Evolutionary conservation across 2,797 vertebrate species (phyloP).

Genomic region (Centropyge bicolor): DNA sequence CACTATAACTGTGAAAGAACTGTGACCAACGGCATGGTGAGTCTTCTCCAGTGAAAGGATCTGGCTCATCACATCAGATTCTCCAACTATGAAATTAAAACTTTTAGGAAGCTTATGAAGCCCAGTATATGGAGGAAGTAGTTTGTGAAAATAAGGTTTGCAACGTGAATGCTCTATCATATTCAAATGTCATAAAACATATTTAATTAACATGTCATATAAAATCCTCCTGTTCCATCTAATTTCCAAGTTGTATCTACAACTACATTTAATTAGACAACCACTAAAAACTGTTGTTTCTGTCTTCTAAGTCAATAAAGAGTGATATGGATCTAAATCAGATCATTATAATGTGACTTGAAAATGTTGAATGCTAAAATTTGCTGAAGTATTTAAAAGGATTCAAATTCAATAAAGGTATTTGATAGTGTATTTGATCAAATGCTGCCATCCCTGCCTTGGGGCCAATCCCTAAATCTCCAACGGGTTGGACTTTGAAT

Average conservation of each 20-base stretch:
- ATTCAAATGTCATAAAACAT: background rate
- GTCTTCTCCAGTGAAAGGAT: background rate
- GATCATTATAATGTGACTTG: background rate
- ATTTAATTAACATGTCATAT: too few relatives aligned
- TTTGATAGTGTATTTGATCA: background rate
- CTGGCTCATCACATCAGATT: background rate
- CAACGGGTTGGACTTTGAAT: background rate
- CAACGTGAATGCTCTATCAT: background rate
- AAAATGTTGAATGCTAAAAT: background rate
- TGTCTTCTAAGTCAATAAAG: background rate
- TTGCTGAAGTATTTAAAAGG: background rate
- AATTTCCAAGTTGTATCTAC: background rate
- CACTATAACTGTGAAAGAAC: background rate
- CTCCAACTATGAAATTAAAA: background rate
- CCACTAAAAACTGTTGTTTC: background rate
- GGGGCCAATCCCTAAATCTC: background rate
- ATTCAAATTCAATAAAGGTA: background rate
- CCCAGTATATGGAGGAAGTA: background rate
- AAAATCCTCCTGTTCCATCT: background rate
- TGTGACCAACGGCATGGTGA: background rate
- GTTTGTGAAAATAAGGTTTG: background rate
- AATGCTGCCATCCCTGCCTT: background rate
- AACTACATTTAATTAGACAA: background rate
- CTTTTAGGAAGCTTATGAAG: background rate
- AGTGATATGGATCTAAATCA: background rate